A percentile compares a stretch with the other conserved stretches of the same genome.
Conservation (phyloP, 1,140 invertebrate genomes). For the Ooceraea biroi region DNA sequence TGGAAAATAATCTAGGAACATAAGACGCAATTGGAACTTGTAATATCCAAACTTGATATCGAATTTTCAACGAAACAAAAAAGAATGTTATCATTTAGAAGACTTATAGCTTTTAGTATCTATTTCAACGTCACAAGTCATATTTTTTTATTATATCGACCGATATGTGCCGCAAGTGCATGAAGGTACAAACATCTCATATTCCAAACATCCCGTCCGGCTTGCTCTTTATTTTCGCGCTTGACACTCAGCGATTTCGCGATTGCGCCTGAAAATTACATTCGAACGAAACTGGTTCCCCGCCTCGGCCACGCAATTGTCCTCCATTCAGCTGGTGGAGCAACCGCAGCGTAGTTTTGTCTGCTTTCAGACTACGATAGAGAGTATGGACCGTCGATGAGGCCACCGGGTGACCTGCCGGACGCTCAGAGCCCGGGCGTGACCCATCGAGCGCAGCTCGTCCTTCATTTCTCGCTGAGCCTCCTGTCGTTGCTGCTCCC, state of each 20-base stretch:
- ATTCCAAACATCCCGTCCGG: too few species aligned
- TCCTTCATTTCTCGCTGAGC: constrained; percentile 76
- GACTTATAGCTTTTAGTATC: too few species aligned
- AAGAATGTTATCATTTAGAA: background rate
- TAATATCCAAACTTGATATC: background rate
- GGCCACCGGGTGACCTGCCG: constrained; percentile 74
- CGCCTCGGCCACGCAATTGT: background rate
- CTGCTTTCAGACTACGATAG: constrained; percentile 80
- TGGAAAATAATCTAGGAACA: background rate
- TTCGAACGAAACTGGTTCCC: background rate
- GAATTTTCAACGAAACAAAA: background rate
- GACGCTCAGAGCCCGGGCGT: constrained; percentile 69
- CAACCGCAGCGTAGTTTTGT: constrained; percentile 53
- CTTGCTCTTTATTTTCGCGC: too few species aligned
- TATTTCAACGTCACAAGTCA: too few species aligned
- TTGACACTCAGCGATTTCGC: background rate
- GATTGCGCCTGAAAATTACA: background rate
- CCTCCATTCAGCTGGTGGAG: background rate
- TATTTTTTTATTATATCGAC: too few species aligned
- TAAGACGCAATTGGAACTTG: background rate
- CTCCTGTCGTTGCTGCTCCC: constrained; percentile 75
- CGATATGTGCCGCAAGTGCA: too few species aligned
- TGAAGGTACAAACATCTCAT: too few species aligned
- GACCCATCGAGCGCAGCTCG: constrained; percentile 63
- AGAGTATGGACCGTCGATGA: constrained; percentile 78